Conservation (phyloP, 2,888 invertebrate genomes). For the Xestobium rufovillosum region DNA sequence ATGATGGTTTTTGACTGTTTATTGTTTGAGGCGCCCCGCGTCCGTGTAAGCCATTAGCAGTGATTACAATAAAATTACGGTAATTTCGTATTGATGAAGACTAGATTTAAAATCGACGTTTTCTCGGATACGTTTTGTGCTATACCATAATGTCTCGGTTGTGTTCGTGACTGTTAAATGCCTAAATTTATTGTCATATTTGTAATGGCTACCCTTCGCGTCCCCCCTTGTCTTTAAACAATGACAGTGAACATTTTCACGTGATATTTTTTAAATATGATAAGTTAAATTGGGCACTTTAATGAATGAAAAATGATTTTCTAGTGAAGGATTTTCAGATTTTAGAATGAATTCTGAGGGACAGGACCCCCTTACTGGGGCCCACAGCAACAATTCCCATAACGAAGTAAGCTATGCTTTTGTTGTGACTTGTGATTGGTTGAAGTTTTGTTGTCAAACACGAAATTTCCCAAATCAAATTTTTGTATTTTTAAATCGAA, state of each 20-base stretch:
- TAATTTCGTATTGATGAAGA: too few relatives aligned
- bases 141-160: too few relatives aligned
- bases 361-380: slow-evolving; percentile 48
- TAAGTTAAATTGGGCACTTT: slow-evolving; percentile 24
- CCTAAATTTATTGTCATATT: slow-evolving; percentile 37
- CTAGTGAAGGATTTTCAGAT: slow-evolving; percentile 23
- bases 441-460: slow-evolving; percentile 14
- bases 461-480: too few relatives aligned
- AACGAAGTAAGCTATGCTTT: slow-evolving; percentile 44
- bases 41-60: slow-evolving; percentile 30
- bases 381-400: slow-evolving; percentile 47
- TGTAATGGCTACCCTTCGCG: slow-evolving; percentile 61
- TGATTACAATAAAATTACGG: slow-evolving; percentile 24
- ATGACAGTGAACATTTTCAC: slow-evolving; percentile 52
- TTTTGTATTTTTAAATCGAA: too few relatives aligned
- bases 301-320: slow-evolving; percentile 30
- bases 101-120: too few relatives aligned
- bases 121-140: too few relatives aligned
- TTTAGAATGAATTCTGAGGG: slow-evolving; percentile 51
- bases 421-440: slow-evolving; percentile 7
- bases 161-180: slow-evolving; percentile 32
- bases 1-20: slow-evolving; percentile 42
- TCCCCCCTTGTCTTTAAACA: slow-evolving; percentile 58
- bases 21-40: slow-evolving; percentile 45
- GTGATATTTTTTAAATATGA: slow-evolving; percentile 36